Evolutionary conservation across 2,888 invertebrate species (phyloP).

Genomic region (Diabrotica balteata): DNA sequence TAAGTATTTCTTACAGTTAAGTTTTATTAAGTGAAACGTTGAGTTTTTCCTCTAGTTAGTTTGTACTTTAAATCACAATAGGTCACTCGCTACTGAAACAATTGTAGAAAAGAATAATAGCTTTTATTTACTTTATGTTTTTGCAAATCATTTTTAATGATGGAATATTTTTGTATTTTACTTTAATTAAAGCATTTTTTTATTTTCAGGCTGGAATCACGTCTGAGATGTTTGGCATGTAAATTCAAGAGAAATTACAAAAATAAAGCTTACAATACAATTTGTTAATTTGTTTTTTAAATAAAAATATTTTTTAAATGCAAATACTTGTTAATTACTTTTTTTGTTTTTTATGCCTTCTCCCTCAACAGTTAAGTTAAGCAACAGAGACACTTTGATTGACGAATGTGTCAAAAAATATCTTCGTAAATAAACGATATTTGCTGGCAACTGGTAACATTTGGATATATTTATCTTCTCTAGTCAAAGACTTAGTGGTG

Average conservation of each 20-base stretch:
- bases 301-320: not conserved
- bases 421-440: too few relatives aligned
- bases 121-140: not conserved
- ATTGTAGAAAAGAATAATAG: too few relatives aligned
- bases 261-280: not conserved
- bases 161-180: not conserved
- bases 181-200: not conserved
- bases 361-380: too few relatives aligned
- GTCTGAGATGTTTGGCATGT: not conserved
- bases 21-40: too few relatives aligned
- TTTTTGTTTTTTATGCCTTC: not conserved
- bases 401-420: not conserved
- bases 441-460: too few relatives aligned
- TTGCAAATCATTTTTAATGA: not conserved
- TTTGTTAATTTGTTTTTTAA: not conserved
- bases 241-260: not conserved
- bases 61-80: too few relatives aligned
- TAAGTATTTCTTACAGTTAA: too few relatives aligned
- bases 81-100: too few relatives aligned
- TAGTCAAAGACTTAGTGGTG: too few relatives aligned
- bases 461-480: too few relatives aligned
- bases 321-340: not conserved
- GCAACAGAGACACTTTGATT: not conserved
- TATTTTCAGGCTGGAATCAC: not conserved
- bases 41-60: too few relatives aligned